Base-by-base conservation (phyloP, 1,140 invertebrate genomes). In the Saccostrea glomerata region DNA sequence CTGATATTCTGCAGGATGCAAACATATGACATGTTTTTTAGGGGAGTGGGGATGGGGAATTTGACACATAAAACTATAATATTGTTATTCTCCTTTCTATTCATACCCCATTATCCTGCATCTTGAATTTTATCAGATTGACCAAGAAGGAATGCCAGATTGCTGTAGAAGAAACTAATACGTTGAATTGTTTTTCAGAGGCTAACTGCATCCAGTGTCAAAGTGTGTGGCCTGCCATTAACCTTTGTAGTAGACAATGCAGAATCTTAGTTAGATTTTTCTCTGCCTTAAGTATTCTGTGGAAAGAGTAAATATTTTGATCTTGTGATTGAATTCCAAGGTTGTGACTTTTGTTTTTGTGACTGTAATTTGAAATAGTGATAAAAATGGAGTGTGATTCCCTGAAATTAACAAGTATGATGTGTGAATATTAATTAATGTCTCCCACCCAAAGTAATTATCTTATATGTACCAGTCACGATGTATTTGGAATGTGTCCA, bases 111-210 rank as follows among this genome's bases (percentile, higher is more conserved):
- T 47, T 63, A 63, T 77, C 70, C 70, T 36, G 70, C 70, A 77
- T 77, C 70, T 23, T 77, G 70, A 36, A 77, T 77, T 77, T 77
- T 30, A 77, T 77, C 70, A 77, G 70, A 77, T 30, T 77, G 13
- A 9, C 70, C 23, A 36, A 30, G 70, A 77, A 30, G 70, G 23
- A 77, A 36, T 77, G 70, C 70, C 25, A 30, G 30, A 36, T 30
- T 36, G 23, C 70, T 36, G 25, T 77, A 77, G 23, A 77, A 25
- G 25, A 15, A 5, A 77, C 70, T 77, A 77, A 77, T 77, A 77
- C 25, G 11, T 77, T 77, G 70, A 30, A 11, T 77, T 77, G 15
- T 77, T 30, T 77, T 77, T 77, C 70, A 77, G 70, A 77, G 70
- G 70, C 70, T 77, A 77, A 77, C 25, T 13, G 70, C 70, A 77